These are phyloP conservation scores for Neelides folsomi DNA, from an alignment of 2,888 invertebrate genomes.

Conservation along the genomic window DNA sequence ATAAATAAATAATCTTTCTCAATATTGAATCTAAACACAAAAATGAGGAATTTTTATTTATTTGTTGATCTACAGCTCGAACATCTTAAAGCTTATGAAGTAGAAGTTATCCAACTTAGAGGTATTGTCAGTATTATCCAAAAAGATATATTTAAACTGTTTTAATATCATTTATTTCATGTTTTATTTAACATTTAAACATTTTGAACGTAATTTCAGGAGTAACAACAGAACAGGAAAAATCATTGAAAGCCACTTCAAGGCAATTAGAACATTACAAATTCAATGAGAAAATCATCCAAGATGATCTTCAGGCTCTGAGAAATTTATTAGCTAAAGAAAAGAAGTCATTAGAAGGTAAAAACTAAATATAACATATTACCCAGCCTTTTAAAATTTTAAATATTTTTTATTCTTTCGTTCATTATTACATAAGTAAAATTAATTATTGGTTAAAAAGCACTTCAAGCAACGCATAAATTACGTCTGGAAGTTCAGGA, in stretches of 20 bases:
- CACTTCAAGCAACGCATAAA: constrained; percentile 27
- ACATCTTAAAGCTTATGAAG: constrained; percentile 45
- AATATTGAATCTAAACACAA: no score
- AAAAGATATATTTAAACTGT: no score
- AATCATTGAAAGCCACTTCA: constrained; percentile 43
- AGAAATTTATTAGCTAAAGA: constrained; percentile 42
- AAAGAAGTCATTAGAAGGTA: constrained; percentile 33
- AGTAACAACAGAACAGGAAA: constrained; percentile 47
- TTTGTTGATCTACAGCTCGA: constrained; percentile 37
- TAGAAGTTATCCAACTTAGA: constrained; percentile 46
- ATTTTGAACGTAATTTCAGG: constrained; percentile 36
- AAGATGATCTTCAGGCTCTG: constrained; percentile 37
- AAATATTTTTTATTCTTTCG: no score
- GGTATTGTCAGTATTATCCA: no score
- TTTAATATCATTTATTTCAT: no score
- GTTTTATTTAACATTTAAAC: no score
- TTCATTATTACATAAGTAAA: no score
- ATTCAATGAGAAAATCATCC: constrained; percentile 45
- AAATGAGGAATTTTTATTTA: no score
- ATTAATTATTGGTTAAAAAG: neutral
- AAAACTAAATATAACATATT: no score
- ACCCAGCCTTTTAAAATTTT: no score
- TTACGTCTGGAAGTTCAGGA: constrained; percentile 30
- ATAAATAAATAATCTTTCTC: constrained; percentile 3
- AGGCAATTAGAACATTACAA: constrained; percentile 47